Conservation (phyloP, 92 coral and sea anemone genomes). For the Blastomussa wellsi region DNA sequence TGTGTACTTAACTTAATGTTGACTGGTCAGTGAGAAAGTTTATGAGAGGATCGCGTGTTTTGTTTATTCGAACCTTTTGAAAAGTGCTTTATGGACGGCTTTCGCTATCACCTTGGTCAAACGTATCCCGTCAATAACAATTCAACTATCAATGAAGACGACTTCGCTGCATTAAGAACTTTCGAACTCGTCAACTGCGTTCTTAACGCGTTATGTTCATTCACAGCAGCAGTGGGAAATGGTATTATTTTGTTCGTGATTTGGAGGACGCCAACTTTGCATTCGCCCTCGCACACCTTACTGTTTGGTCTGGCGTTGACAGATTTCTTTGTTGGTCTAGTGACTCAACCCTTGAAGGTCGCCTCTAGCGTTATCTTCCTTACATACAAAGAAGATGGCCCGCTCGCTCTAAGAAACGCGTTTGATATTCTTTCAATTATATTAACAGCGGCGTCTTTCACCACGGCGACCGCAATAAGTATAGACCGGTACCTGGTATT, state of each 20-base stretch:
- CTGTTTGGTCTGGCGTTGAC: slow-evolving; percentile 41
- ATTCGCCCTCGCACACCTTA: slow-evolving; percentile 39
- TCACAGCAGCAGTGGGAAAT: slow-evolving; percentile 41
- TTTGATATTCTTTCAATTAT: slow-evolving; percentile 27
- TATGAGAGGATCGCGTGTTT: neutral
- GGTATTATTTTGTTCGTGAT: slow-evolving; percentile 10
- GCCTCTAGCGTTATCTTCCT: neutral
- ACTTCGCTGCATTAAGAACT: slow-evolving; percentile 18
- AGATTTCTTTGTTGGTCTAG: slow-evolving; percentile 29
- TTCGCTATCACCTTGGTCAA: neutral
- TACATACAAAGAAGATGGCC: neutral
- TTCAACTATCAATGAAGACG: neutral
- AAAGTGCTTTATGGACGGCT: slow-evolving; percentile 1
- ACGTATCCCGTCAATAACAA: neutral
- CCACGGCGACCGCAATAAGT: slow-evolving; percentile 32
- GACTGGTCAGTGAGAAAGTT: neutral
- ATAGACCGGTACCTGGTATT: slow-evolving; percentile 39
- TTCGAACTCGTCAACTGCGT: slow-evolving; percentile 11
- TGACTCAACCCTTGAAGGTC: slow-evolving; percentile 33
- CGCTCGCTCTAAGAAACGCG: neutral
- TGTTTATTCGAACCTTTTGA: neutral
- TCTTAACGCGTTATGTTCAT: slow-evolving; percentile 19
- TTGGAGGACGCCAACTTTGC: slow-evolving; percentile 36
- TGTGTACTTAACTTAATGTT: neutral
- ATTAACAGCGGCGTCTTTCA: slow-evolving; percentile 31